These are phyloP conservation scores for Lates japonicus DNA, from an alignment of 2,797 vertebrate genomes.

Conservation along the genomic window DNA sequence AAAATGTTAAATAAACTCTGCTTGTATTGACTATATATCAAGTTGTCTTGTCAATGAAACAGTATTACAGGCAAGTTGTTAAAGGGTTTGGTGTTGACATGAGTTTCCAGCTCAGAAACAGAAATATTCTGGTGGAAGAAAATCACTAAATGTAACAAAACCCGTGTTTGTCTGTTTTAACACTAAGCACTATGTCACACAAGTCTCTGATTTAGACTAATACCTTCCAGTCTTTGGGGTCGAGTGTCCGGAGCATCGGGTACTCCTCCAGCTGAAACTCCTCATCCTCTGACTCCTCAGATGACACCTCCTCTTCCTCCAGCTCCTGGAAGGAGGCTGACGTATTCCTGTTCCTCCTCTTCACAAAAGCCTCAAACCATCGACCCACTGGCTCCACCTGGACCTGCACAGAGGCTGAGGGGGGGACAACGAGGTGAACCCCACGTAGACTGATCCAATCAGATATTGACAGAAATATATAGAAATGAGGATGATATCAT, in stretches of 20 bases:
- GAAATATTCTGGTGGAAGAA: no score
- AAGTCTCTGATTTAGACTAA: not conserved
- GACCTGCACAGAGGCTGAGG: conserved; percentile 90
- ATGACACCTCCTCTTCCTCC: conserved; percentile 95
- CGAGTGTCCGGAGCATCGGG: conserved; percentile 95
- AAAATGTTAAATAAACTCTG: not conserved
- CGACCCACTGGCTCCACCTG: conserved; percentile 97
- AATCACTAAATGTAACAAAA: no score
- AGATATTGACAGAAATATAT: not conserved
- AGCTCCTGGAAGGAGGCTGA: conserved; percentile 97
- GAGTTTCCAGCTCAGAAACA: no score
- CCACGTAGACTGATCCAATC: not conserved
- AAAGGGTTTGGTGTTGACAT: no score
- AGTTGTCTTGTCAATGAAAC: not conserved
- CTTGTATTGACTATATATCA: no score
- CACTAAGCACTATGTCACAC: no score
- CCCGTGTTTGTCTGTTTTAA: no score
- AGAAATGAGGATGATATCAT: not conserved
- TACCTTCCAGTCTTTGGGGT: conserved; percentile 99
- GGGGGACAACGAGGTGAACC: no score
- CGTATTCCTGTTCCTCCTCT: conserved; percentile 93
- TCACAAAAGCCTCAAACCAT: conserved; percentile 98
- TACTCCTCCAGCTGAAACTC: conserved; percentile 96
- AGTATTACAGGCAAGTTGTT: not conserved
- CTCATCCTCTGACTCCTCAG: conserved; percentile 96